These are phyloP conservation scores for Lepisosteus osseus DNA, from an alignment of 2,113 vertebrate species.

Conservation along the genomic window DNA sequence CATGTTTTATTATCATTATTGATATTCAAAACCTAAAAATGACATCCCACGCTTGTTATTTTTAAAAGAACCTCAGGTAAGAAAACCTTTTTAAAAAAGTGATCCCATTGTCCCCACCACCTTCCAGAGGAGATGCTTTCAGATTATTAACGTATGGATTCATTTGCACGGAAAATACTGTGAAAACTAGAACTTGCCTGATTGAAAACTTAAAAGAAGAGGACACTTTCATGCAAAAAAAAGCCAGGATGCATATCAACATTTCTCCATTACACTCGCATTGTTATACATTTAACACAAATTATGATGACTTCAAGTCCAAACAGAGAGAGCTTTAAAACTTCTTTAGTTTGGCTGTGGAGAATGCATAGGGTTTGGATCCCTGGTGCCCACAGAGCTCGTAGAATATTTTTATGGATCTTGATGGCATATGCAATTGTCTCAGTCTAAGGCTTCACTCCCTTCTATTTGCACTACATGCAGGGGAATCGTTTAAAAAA, in stretches of 20 bases:
- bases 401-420: no score
- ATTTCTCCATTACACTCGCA: no score
- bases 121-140: neutral
- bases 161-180: slow-evolving; percentile 7
- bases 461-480: no score
- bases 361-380: no score
- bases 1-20: neutral
- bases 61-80: neutral
- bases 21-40: neutral
- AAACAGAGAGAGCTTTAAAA: no score
- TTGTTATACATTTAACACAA: no score
- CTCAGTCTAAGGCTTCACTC: no score
- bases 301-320: no score
- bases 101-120: neutral
- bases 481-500: neutral
- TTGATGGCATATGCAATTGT: no score
- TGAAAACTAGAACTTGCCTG: slow-evolving; percentile 1
- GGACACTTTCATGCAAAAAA: slow-evolving; percentile 5
- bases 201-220: slow-evolving; percentile 8
- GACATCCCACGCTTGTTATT: neutral
- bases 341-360: no score
- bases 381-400: no score
- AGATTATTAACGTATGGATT: slow-evolving; percentile 5
- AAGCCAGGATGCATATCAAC: neutral
- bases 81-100: neutral